phyloP scores from a whole-genome alignment of 1,140 invertebrate genomes.

The Neodiprion lecontei region DNA sequence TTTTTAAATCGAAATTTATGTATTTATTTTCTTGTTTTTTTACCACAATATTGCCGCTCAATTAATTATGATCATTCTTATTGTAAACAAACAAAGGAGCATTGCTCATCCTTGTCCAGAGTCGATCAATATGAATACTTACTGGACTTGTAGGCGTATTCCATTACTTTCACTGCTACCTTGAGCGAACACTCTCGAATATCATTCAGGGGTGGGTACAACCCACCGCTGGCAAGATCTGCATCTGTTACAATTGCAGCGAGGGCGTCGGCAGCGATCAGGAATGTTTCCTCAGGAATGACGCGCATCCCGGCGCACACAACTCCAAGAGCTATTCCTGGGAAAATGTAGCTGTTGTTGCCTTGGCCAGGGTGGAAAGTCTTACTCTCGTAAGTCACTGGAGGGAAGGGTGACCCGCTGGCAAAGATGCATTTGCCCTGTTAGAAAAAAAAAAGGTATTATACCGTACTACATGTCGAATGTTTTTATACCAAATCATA shows the following conservation, averaged over 20 bases:
- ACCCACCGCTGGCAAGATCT: conserved; percentile 85
- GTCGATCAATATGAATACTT: conserved; percentile 37
- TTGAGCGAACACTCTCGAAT: conserved; percentile 88
- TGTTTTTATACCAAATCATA: not conserved
- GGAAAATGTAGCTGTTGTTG: conserved; percentile 98
- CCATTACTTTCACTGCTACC: conserved; percentile 85
- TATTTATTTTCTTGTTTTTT: too few relatives aligned
- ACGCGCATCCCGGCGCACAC: conserved; percentile 82
- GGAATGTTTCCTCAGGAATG: conserved; percentile 89
- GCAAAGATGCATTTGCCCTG: conserved; percentile 88
- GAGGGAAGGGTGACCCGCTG: conserved; percentile 90
- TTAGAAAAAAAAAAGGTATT: conserved; percentile 25
- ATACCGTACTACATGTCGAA: not conserved
- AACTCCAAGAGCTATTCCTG: conserved; percentile 88
- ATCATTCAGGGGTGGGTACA: conserved; percentile 92
- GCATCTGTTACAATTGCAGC: conserved; percentile 83
- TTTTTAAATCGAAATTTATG: too few relatives aligned
- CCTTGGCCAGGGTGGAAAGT: conserved; percentile 89
- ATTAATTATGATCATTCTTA: not conserved
- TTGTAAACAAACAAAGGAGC: not conserved
- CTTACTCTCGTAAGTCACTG: conserved; percentile 80
- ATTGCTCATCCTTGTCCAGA: too few relatives aligned
- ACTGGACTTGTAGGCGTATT: conserved; percentile 89
- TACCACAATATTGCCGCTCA: too few relatives aligned
- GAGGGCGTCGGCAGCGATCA: conserved; percentile 85